Evolutionary conservation across 2,797 vertebrate species (phyloP), one percentile per base, ranked within the genome.

Genomic region (Anomalospiza imberbis): DNA sequence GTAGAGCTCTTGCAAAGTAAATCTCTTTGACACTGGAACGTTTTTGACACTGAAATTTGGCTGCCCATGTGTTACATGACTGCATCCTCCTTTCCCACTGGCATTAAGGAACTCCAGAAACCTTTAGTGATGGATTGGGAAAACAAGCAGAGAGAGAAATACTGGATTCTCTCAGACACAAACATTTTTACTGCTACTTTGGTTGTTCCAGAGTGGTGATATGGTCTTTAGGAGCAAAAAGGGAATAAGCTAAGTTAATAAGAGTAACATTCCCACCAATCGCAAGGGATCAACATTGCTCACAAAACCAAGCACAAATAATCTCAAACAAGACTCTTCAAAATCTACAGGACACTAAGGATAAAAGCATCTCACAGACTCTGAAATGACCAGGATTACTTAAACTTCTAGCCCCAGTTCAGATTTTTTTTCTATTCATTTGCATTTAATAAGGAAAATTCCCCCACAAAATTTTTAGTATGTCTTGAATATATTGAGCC

Each of bases 21-120:
- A 21, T 65, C 8, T 63, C 77, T 86, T 63, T 71, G 54, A 84
- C 24, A 13, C 9, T 60, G 45, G 28, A 32, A 15, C 44, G 7
- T 57, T 85, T 85, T 40, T 58, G 53, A 62, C 45, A 16, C 14
- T 66, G 68, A 34, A 25, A 54, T 74, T 72, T 51, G 31, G 4
- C 36, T 71, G 24, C 12, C 6, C 2, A 2, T 44, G 17, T 3
- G 0, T 45, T 86, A 21, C 1, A 1, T 48, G 12, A 44, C 19
- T 40, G 16, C 10, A 66, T 45, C 13, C 62, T 68, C 51, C 68
- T 24, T 77, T 40, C n/a, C n/a, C 17, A 34, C 12, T 84, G 29
- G 13, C 36, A 47, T 47, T 71, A 45, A 74, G 65, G 53, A 88
- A 63, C 12, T 84, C 21, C 16, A 62, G 29, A 77, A 87, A 50